These are phyloP conservation scores for Fringilla coelebs DNA, from an alignment of 2,797 vertebrate species.

Conservation along the genomic window DNA sequence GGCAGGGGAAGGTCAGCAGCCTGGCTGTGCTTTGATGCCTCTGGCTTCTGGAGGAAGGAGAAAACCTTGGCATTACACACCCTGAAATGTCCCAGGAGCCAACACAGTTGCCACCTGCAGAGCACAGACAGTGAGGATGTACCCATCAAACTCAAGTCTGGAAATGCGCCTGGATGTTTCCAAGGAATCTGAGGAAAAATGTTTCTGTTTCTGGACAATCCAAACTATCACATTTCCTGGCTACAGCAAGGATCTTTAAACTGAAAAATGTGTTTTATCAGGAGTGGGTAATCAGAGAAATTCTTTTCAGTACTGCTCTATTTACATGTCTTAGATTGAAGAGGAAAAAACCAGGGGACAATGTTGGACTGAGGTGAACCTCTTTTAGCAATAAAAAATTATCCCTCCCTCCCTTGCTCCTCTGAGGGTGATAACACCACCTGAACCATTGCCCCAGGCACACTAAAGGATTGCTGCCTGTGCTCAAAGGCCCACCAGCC, in stretches of 20 bases:
- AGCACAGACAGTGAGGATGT: neutral
- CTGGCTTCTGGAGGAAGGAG: neutral
- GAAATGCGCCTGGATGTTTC: conserved; percentile 23
- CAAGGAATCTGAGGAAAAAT: conserved; percentile 9
- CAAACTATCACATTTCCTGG: conserved; percentile 15
- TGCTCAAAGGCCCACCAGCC: neutral
- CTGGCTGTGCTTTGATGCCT: neutral
- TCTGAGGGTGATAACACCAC: neutral
- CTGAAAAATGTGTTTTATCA: conserved; percentile 6
- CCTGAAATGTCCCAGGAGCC: neutral
- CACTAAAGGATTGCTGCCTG: neutral
- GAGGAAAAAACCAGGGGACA: neutral
- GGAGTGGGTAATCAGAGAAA: neutral
- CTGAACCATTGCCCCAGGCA: neutral
- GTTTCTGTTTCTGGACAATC: conserved; percentile 44
- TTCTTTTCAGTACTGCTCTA: neutral
- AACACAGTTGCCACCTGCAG: neutral
- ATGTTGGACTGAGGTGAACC: neutral
- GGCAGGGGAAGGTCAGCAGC: neutral
- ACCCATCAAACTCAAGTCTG: neutral
- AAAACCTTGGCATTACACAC: neutral
- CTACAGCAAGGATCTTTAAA: neutral
- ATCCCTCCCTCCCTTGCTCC: neutral
- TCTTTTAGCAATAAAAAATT: neutral
- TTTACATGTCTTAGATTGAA: neutral